Evolutionary conservation across 2,888 invertebrate genomes (phyloP).

Genomic region (Papilio protenor): DNA sequence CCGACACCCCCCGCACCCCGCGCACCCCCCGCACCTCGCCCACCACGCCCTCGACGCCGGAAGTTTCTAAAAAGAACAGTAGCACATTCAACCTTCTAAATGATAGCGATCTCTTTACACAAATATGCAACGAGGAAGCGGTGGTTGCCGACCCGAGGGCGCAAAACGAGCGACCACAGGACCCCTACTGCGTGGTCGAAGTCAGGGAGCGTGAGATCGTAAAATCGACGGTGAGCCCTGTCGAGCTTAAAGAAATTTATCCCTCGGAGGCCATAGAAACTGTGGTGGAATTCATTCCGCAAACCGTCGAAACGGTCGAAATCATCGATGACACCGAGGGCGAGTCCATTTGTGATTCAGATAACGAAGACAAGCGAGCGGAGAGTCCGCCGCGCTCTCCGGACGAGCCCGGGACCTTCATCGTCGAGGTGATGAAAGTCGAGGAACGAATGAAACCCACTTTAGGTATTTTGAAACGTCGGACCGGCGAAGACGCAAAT

Average conservation of each 20-base stretch:
- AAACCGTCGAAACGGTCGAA: conserved; percentile 82
- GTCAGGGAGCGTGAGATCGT: conserved; percentile 88
- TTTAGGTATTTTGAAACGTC: conserved; percentile 67
- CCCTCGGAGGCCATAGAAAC: conserved; percentile 79
- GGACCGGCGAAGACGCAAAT: conserved; percentile 55
- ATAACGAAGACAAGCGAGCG: conserved; percentile 47
- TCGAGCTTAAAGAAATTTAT: conserved; percentile 74
- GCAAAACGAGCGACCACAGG: conserved; percentile 50
- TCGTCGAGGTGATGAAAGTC: conserved; percentile 69
- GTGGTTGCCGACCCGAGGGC: conserved; percentile 47
- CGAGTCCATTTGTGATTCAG: conserved; percentile 65
- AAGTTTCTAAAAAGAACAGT: conserved; percentile 76
- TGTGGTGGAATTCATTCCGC: conserved; percentile 81
- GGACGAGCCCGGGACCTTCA: conserved; percentile 71
- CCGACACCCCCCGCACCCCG: conserved; percentile 45
- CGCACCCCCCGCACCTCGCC: conserved; percentile 49
- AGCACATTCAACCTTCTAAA: conserved; percentile 87
- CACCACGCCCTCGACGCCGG: conserved; percentile 61
- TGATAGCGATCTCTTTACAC: conserved; percentile 88
- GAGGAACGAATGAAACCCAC: conserved; percentile 74
- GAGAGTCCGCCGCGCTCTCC: conserved; percentile 59
- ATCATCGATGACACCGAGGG: conserved; percentile 83
- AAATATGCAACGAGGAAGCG: conserved; percentile 84
- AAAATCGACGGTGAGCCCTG: conserved; percentile 83
- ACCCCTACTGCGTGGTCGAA: conserved; percentile 86